Evolutionary conservation across 2,113 vertebrate species (phyloP).

Genomic region (Grammomys dolichurus): DNA sequence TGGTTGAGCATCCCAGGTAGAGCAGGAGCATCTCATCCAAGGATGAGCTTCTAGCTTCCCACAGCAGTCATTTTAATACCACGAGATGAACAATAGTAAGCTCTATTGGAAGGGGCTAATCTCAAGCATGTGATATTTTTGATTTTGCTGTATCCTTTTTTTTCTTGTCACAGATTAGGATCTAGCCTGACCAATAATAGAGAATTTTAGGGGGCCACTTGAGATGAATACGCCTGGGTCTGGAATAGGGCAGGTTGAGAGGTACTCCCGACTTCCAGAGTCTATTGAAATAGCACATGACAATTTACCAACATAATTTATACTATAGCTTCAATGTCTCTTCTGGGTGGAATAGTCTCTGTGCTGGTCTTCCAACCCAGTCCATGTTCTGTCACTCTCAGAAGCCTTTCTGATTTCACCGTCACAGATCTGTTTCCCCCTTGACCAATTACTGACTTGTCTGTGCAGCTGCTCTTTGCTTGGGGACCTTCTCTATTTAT

Average conservation of each 20-base stretch:
- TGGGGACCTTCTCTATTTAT: neutral
- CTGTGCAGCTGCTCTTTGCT: rapidly evolving
- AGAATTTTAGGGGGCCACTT: neutral
- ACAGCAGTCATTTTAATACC: neutral
- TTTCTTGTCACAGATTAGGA: no score
- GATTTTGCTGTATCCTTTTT: neutral
- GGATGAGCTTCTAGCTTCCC: neutral
- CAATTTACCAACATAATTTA: neutral
- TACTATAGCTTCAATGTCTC: neutral
- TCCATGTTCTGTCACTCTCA: neutral
- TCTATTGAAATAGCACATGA: neutral
- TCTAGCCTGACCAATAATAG: neutral
- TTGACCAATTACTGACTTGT: neutral
- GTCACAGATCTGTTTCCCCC: neutral
- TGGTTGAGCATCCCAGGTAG: neutral
- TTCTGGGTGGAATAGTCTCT: neutral
- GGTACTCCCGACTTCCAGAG: neutral
- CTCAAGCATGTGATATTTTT: no score
- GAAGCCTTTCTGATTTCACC: neutral
- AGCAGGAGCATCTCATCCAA: no score
- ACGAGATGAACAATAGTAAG: neutral
- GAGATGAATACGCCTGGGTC: neutral
- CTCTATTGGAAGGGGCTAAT: neutral
- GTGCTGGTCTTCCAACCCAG: neutral
- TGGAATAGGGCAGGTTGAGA: neutral